Base-by-base conservation (phyloP, 2,113 vertebrate species). In the Antennarius striatus region DNA sequence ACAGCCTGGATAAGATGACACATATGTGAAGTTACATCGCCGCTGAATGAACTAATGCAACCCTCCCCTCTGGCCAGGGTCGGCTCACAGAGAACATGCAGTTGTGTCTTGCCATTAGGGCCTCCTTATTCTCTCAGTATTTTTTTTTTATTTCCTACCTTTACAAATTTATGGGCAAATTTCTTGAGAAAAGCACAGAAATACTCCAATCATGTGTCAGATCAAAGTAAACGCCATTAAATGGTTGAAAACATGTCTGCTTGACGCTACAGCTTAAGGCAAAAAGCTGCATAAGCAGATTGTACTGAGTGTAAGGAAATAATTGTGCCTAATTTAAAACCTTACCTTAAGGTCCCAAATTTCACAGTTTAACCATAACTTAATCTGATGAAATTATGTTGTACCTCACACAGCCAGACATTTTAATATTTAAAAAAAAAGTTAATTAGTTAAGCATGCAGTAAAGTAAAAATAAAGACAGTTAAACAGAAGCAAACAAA, bases 41-140 rank as follows among this genome's bases (percentile, higher is more conserved):
- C 43, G n/a, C 64, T 66, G 62, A 68, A 70, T 62, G 29, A 70
- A 70, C 73, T 63, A 65, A 36, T 70, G 63, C 69, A 81, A 81
- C 70, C 51, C 50, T 58, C 56, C 66, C 28, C 29, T 10, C 4
- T 12, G 17, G 39, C 59, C 28, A 17, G 17, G n/a, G 28, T 77
- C 76, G 56, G 48, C 52, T 67, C 46, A 63, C 56, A 56, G 2
- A 69, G 22, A 55, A 11, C 30, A 68, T 70, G 80, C 68, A 53
- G 48, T 60, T 16, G 30, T 55, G 56, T 49, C 54, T 60, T 61
- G 12, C 51, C 28, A 13, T 62, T 39, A 71, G 53, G 56, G 48
- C 22, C 53, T 70, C 42, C 45, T 60, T 12, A 57, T 46, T 28
- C 36, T 16, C 49, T 28, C 50, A 32, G 9, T 13, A 15, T 15